Conservation (phyloP, 2,888 invertebrate species). For the Escarpia spicata region DNA sequence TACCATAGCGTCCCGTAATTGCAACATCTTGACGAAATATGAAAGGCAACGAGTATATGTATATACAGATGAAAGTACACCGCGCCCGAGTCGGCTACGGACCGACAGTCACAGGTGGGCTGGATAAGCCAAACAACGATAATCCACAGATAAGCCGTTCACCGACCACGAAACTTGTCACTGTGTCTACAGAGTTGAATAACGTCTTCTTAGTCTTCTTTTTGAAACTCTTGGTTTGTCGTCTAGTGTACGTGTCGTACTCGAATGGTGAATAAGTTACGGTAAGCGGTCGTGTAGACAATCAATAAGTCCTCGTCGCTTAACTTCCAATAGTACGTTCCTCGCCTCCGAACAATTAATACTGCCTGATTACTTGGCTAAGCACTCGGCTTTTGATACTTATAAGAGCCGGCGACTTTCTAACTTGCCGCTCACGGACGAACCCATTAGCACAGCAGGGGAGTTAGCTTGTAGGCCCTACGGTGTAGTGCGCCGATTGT, state of each 20-base stretch:
- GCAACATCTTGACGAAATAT: background rate
- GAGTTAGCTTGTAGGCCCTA: background rate
- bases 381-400: background rate
- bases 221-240: background rate
- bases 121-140: background rate
- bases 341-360: background rate
- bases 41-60: background rate
- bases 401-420: slow-evolving; percentile 10
- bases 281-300: background rate
- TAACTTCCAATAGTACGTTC: slow-evolving; percentile 14
- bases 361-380: background rate
- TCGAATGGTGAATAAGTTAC: background rate
- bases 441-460: slow-evolving; percentile 4
- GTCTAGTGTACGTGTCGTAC: background rate
- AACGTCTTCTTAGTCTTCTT: background rate
- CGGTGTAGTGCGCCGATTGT: background rate
- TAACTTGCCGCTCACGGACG: background rate
- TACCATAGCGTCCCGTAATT: background rate
- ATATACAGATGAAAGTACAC: background rate
- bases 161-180: background rate
- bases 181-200: background rate
- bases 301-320: background rate
- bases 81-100: background rate
- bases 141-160: background rate
- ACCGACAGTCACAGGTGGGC: background rate